These are phyloP conservation scores for Pterophyllum scalare DNA, from an alignment of 2,113 vertebrate species.

Conservation along the genomic window DNA sequence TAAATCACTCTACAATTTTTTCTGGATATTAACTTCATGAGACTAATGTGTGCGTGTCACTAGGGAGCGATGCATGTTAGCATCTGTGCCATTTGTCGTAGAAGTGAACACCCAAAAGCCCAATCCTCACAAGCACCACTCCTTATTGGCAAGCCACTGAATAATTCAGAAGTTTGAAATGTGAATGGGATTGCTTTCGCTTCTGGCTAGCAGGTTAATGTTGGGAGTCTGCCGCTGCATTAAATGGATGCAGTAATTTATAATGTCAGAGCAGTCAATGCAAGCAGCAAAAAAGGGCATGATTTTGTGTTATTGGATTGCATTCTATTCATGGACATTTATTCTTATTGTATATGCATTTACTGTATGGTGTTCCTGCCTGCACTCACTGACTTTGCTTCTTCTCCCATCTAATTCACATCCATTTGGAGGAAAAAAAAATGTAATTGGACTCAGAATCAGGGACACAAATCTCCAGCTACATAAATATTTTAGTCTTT, in stretches of 20 bases:
- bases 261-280: conserved; percentile 50
- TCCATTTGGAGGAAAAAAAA: conserved; percentile 48
- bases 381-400: conserved; percentile 19
- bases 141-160: conserved; percentile 60
- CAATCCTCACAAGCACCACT: conserved; percentile 19
- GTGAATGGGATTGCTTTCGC: conserved; percentile 73
- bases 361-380: not conserved
- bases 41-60: conserved; percentile 40
- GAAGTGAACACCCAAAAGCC: conserved; percentile 62
- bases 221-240: conserved; percentile 51
- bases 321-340: conserved; percentile 27
- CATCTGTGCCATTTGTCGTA: conserved; percentile 59
- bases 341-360: not conserved
- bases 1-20: conserved; percentile 13
- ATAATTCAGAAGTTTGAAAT: conserved; percentile 69
- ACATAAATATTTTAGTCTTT: conserved; percentile 74
- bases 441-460: conserved; percentile 74
- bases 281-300: conserved; percentile 21
- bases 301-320: conserved; percentile 7
- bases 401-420: conserved; percentile 34
- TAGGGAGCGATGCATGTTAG: conserved; percentile 33
- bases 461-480: conserved; percentile 66
- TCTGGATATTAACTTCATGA: conserved; percentile 34
- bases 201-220: conserved; percentile 68
- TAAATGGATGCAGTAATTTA: conserved; percentile 60